These are phyloP conservation scores for Drosophila prostipennis DNA, from an alignment of 2,888 invertebrate species.

Conservation along the genomic window DNA sequence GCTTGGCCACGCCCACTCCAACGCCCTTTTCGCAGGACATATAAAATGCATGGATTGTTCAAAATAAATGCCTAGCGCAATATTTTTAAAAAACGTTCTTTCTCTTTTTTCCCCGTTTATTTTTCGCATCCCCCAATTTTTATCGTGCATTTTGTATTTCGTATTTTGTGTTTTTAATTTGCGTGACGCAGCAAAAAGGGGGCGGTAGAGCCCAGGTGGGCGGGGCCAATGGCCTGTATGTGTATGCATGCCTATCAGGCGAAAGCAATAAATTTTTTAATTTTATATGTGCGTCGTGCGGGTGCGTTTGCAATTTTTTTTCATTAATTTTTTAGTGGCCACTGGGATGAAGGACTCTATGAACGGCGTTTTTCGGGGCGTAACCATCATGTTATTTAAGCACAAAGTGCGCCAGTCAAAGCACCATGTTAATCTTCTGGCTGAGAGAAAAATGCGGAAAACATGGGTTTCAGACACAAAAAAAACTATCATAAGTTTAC, in stretches of 20 bases:
- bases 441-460: background rate
- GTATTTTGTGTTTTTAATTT: conserved; percentile 67
- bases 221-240: conserved; percentile 19
- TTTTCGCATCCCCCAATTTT: conserved; percentile 14
- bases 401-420: conserved; percentile 2
- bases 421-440: background rate
- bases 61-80: conserved; percentile 69
- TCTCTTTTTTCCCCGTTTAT: conserved; percentile 10
- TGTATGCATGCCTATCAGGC: conserved; percentile 66
- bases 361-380: background rate
- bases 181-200: conserved; percentile 29
- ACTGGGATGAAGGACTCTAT: conserved; percentile 26
- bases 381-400: conserved; percentile 4
- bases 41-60: conserved; percentile 76
- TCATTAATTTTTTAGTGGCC: conserved; percentile 75
- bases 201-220: conserved; percentile 41
- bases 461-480: too few species aligned
- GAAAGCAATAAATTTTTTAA: conserved; percentile 78
- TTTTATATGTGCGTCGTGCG: conserved; percentile 60
- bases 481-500: background rate
- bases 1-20: conserved; percentile 39
- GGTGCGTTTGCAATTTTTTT: conserved; percentile 55
- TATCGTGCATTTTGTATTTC: conserved; percentile 18
- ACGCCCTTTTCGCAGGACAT: conserved; percentile 29
- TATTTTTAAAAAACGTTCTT: conserved; percentile 56